Evolutionary conservation across 1,140 invertebrate genomes (phyloP).

Genomic region (Drosophila erecta): DNA sequence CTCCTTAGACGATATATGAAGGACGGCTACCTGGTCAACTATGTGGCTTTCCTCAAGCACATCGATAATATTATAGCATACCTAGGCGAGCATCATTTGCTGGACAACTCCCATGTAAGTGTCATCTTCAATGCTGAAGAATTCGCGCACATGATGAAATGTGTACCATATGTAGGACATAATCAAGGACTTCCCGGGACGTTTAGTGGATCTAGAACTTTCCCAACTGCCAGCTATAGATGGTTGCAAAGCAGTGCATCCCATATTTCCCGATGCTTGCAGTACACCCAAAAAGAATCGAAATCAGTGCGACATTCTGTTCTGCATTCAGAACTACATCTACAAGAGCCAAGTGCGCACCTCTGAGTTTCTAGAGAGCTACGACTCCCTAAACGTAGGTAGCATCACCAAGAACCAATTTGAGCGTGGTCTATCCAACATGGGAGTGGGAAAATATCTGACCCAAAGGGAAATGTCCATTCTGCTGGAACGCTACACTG

Average conservation of each 20-base stretch:
- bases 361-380: slow-evolving; percentile 87
- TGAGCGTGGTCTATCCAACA: slow-evolving; percentile 87
- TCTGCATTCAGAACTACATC: slow-evolving; percentile 85
- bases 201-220: slow-evolving; percentile 87
- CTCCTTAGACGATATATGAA: slow-evolving; percentile 89
- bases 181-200: slow-evolving; percentile 86
- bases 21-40: slow-evolving; percentile 89
- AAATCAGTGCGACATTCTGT: slow-evolving; percentile 70
- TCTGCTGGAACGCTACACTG: slow-evolving; percentile 87
- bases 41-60: slow-evolving; percentile 88
- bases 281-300: slow-evolving; percentile 64
- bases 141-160: background rate
- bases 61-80: slow-evolving; percentile 86
- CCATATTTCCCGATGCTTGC: slow-evolving; percentile 71
- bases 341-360: slow-evolving; percentile 87
- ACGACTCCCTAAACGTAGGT: slow-evolving; percentile 87
- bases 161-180: slow-evolving; percentile 83
- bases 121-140: background rate
- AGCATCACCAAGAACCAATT: slow-evolving; percentile 88
- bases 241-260: slow-evolving; percentile 58
- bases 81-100: slow-evolving; percentile 53
- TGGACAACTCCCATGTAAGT: slow-evolving; percentile 67
- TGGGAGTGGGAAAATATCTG: slow-evolving; percentile 87
- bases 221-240: slow-evolving; percentile 88
- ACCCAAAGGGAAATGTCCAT: slow-evolving; percentile 86